A percentile compares a stretch with the other conserved stretches of the same genome.
These are phyloP conservation scores for Parochlus steinenii DNA, from an alignment of 2,888 invertebrate genomes.

Conservation along the genomic window DNA sequence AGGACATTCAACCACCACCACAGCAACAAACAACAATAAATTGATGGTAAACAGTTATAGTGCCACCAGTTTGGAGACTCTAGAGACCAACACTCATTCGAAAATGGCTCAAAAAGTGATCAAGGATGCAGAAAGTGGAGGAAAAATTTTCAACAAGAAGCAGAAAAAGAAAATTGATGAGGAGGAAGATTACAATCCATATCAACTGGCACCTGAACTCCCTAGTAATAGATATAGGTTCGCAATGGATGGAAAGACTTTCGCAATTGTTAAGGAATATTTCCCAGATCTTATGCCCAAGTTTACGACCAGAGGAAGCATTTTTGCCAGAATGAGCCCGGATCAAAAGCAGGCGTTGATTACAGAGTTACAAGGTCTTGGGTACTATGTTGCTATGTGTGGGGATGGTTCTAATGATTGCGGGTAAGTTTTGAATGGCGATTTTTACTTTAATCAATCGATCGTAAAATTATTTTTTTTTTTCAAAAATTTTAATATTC, in stretches of 20 bases:
- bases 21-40: slow-evolving; percentile 27
- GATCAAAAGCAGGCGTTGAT: slow-evolving; percentile 91
- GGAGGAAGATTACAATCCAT: slow-evolving; percentile 8
- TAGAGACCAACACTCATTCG: slow-evolving; percentile 35
- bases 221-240: slow-evolving; percentile 32
- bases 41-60: slow-evolving; percentile 41
- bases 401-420: slow-evolving; percentile 98
- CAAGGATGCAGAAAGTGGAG: slow-evolving; percentile 17
- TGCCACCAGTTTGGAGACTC: slow-evolving; percentile 41
- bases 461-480: no score
- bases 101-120: slow-evolving; percentile 20
- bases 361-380: slow-evolving; percentile 68
- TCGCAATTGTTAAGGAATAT: slow-evolving; percentile 52
- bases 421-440: no score
- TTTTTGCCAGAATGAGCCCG: slow-evolving; percentile 90
- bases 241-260: slow-evolving; percentile 51
- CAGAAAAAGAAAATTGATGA: slow-evolving; percentile 4
- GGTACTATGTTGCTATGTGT: slow-evolving; percentile 81
- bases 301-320: slow-evolving; percentile 60
- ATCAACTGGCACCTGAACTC: slow-evolving; percentile 16
- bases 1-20: slow-evolving; percentile 10
- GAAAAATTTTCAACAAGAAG: background rate
- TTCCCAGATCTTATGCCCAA: slow-evolving; percentile 51
- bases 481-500: no score
- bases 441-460: no score